Conservation (phyloP, 2,113 vertebrate species). For the Camelus dromedarius region DNA sequence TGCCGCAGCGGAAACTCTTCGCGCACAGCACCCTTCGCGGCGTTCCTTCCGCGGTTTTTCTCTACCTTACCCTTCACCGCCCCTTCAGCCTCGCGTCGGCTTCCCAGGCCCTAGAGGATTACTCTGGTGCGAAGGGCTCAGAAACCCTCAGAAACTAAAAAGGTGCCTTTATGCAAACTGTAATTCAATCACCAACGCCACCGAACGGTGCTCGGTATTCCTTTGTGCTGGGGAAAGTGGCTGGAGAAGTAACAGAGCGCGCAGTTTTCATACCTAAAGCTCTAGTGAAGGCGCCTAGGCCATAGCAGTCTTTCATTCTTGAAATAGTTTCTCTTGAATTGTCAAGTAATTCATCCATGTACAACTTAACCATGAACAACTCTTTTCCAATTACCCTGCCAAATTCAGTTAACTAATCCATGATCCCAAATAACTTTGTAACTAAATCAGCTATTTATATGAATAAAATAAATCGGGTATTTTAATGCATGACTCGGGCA, state of each 20-base stretch:
- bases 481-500: background rate
- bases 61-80: fast-evolving
- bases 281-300: background rate
- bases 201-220: background rate
- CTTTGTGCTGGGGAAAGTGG: slow-evolving; percentile 63
- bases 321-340: background rate
- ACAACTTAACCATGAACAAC: background rate
- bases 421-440: background rate
- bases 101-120: background rate
- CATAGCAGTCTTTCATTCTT: background rate
- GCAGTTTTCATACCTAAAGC: background rate
- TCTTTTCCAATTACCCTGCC: background rate
- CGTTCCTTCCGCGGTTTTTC: fast-evolving
- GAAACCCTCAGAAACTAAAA: background rate
- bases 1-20: background rate
- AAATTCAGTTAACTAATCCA: background rate
- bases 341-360: background rate
- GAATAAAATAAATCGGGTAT: slow-evolving; percentile 26
- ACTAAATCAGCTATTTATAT: background rate
- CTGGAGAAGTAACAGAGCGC: background rate
- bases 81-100: fast-evolving
- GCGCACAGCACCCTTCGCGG: fast-evolving
- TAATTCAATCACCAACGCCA: background rate
- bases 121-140: background rate
- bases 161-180: background rate